phyloP scores from a whole-genome alignment of 2,797 vertebrate species.

The Enteromius argenteus region DNA sequence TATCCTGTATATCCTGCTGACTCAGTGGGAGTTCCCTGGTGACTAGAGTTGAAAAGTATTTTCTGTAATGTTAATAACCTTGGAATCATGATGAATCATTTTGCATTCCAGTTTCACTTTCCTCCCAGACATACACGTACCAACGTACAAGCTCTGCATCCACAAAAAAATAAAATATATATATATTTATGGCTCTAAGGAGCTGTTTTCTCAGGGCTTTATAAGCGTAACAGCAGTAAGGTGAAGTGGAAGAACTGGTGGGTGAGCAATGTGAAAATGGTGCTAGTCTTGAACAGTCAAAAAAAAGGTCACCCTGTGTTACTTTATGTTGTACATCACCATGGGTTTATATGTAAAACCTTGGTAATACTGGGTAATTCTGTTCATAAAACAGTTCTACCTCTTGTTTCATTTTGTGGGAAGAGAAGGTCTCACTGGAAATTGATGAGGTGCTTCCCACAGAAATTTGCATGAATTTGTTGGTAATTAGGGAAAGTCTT shows the following conservation, averaged over 20 bases:
- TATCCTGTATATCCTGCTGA: not conserved
- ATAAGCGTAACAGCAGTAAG: not conserved
- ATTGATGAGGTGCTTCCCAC: slow-evolving; percentile 3
- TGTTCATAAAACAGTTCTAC: not conserved
- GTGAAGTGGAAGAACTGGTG: not conserved
- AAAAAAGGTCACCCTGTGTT: slow-evolving; percentile 18
- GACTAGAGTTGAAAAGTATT: not conserved
- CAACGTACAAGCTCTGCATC: not conserved
- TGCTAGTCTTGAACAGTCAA: not conserved
- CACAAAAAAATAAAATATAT: not conserved
- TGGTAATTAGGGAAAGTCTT: slow-evolving; percentile 5
- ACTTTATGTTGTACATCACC: not conserved
- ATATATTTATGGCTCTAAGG: not conserved
- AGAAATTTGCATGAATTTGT: slow-evolving; percentile 22
- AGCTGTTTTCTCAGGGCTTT: not conserved
- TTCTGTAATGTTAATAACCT: not conserved
- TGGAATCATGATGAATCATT: not conserved
- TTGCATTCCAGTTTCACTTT: not conserved
- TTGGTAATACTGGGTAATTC: not conserved
- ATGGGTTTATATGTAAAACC: not conserved
- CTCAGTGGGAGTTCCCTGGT: slow-evolving; percentile 29
- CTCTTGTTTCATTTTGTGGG: slow-evolving; percentile 5
- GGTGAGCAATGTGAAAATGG: not conserved
- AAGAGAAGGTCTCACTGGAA: not conserved
- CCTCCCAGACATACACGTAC: not conserved